Conservation (phyloP, 2,797 vertebrate species). For the Syngnathus rostellatus region DNA sequence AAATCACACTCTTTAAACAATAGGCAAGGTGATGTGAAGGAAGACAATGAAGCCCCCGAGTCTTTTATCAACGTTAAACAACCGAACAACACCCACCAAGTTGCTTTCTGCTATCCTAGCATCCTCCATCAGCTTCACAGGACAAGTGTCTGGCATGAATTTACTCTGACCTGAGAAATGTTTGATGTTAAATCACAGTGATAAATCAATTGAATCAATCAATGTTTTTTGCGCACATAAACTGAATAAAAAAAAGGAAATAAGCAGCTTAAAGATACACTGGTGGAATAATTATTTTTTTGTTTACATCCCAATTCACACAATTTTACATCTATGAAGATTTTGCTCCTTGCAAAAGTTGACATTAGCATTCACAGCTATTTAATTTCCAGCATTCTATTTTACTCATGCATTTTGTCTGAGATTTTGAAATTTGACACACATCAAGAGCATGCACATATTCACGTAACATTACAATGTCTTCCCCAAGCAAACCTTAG, state of each 20-base stretch:
- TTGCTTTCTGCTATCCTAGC: neutral
- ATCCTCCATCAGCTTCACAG: neutral
- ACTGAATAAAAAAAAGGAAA: neutral
- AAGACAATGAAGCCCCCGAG: constrained; percentile 15
- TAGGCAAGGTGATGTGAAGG: constrained; percentile 32
- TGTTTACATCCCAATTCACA: neutral
- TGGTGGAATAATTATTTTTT: too few species aligned
- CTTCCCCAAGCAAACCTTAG: constrained; percentile 7
- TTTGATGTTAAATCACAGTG: neutral
- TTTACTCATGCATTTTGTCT: neutral
- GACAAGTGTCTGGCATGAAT: neutral
- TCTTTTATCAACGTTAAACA: constrained; percentile 46
- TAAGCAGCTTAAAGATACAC: too few species aligned
- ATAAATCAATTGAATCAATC: neutral
- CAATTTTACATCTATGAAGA: neutral
- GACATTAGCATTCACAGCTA: neutral
- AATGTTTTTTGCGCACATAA: neutral
- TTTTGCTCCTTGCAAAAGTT: neutral
- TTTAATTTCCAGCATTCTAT: neutral
- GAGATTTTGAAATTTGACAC: neutral
- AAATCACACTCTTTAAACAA: constrained; percentile 54
- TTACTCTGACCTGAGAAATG: neutral
- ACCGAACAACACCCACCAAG: neutral
- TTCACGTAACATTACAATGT: constrained; percentile 18
- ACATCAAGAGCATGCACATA: neutral